These are phyloP conservation scores for Oryctolagus cuniculus DNA, from an alignment of 2,113 vertebrate genomes.

Conservation along the genomic window DNA sequence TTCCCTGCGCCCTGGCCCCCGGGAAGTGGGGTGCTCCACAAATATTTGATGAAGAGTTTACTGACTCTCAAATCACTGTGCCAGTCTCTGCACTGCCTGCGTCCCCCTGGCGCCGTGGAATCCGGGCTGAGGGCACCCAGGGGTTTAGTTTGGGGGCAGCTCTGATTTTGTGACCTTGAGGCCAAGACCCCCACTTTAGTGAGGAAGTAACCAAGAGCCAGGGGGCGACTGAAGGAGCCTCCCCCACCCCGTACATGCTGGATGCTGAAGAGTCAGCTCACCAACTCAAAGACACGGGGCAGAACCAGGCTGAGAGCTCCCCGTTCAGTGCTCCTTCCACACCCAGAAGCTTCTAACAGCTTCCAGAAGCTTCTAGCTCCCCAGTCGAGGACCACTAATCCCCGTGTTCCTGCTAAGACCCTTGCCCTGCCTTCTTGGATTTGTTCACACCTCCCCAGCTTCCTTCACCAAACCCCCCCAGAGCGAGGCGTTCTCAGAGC, in stretches of 20 bases:
- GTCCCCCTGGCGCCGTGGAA: neutral
- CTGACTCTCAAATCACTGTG: neutral
- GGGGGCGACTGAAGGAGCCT: neutral
- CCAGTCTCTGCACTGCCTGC: neutral
- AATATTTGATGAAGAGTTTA: constrained; percentile 78
- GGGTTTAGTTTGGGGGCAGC: neutral
- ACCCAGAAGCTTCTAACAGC: neutral
- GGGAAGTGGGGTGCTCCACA: constrained; percentile 65
- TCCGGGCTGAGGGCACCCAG: neutral
- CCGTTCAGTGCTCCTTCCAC: neutral
- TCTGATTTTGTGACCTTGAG: constrained; percentile 10
- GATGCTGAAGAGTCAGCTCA: no score
- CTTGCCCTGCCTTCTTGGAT: neutral
- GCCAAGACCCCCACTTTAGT: neutral
- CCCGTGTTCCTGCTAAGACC: neutral
- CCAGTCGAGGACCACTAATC: neutral
- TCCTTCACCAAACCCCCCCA: neutral
- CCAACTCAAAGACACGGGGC: neutral
- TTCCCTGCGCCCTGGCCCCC: neutral
- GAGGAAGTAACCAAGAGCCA: neutral
- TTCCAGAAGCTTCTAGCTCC: neutral
- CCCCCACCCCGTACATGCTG: no score
- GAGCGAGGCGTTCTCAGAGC: no score
- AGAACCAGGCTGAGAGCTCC: neutral
- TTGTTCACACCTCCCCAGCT: neutral